Evolutionary conservation across 2,888 invertebrate genomes (phyloP).

Genomic region (Kuschelorhynchus macadamiae): DNA sequence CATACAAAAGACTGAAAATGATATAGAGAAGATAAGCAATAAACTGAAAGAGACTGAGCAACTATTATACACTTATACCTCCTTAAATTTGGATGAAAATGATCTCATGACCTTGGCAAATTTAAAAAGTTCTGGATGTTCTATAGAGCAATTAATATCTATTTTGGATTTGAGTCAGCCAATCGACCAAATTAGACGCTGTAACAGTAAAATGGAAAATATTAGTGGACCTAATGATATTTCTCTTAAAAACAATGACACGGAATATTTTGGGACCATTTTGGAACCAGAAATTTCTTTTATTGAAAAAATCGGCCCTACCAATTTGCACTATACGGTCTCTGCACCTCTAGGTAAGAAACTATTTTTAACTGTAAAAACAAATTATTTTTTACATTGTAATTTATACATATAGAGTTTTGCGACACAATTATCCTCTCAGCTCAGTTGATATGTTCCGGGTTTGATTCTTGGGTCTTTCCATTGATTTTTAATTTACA

Average conservation of each 20-base stretch:
- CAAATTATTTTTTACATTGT: too few relatives aligned
- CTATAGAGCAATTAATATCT: constrained; percentile 80
- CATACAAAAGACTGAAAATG: constrained; percentile 79
- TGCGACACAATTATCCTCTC: too few relatives aligned
- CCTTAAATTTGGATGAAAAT: constrained; percentile 74
- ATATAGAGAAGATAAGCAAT: constrained; percentile 75
- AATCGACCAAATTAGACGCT: constrained; percentile 67
- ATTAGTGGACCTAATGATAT: constrained; percentile 34
- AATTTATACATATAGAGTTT: too few relatives aligned
- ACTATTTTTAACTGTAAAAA: too few relatives aligned
- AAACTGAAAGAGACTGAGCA: constrained; percentile 72
- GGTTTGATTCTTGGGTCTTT: too few relatives aligned
- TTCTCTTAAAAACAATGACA: constrained; percentile 41
- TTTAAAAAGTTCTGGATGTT: constrained; percentile 77
- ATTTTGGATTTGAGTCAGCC: constrained; percentile 81
- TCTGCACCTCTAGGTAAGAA: constrained; percentile 50
- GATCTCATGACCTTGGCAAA: constrained; percentile 69
- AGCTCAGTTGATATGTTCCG: too few relatives aligned
- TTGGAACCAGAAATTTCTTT: constrained; percentile 62
- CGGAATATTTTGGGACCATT: constrained; percentile 34
- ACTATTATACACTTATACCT: constrained; percentile 71
- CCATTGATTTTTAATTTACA: too few relatives aligned
- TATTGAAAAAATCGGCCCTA: constrained; percentile 59
- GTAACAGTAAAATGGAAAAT: constrained; percentile 52
- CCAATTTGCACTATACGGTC: constrained; percentile 70